Evolutionary conservation across 2,113 vertebrate species (phyloP).

Genomic region (Alectura lathami): DNA sequence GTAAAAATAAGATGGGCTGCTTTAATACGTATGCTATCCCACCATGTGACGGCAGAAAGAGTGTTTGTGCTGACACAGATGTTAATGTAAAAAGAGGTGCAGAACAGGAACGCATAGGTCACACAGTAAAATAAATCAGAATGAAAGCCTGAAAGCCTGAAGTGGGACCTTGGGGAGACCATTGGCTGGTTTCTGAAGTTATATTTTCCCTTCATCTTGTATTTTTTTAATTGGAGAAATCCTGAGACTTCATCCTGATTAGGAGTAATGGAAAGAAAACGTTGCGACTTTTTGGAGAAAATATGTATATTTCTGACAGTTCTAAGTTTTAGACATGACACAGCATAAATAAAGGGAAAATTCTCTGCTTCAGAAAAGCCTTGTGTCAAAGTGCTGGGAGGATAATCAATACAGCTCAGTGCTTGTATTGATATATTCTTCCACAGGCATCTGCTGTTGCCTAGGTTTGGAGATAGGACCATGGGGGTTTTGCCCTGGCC

Average conservation of each 20-base stretch:
- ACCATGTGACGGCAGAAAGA: not conserved
- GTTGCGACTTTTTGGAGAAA: not conserved
- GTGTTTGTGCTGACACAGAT: not conserved
- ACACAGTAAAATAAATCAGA: not conserved
- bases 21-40: not conserved
- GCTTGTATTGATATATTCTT: not conserved
- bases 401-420: not conserved
- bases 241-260: not conserved
- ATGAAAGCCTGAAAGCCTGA: not conserved
- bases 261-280: not conserved
- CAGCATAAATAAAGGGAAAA: not conserved
- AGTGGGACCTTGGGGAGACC: not conserved
- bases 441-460: not conserved
- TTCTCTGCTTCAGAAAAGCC: not conserved
- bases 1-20: not conserved
- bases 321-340: not conserved
- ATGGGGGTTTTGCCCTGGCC: accelerated
- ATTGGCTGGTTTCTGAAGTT: not conserved
- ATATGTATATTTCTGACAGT: not conserved
- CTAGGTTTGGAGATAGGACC: not conserved
- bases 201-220: not conserved
- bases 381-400: not conserved
- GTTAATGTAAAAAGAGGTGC: not conserved
- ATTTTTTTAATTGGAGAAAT: not conserved
- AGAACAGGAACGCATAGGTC: not conserved